A percentile compares a stretch with the other conserved stretches of the same genome.
phyloP scores from a whole-genome alignment of 2,888 invertebrate species.

The Phengaris arion region DNA sequence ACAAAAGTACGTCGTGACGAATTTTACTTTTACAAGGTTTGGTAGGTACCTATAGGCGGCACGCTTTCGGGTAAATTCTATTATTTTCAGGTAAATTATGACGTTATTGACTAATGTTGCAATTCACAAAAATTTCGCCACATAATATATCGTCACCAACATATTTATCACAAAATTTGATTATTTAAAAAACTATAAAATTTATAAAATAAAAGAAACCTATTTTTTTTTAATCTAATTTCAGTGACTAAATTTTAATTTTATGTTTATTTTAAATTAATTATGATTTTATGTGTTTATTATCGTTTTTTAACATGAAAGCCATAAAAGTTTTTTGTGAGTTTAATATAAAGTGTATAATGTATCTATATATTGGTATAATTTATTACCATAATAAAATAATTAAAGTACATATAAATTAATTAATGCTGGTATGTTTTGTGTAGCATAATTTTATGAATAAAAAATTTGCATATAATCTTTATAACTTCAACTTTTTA shows the following conservation, averaged over 20 bases:
- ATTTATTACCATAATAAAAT: not conserved
- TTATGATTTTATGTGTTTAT: not conserved
- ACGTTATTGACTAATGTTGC: too few species aligned
- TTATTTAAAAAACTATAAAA: too few species aligned
- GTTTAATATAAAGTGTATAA: not conserved
- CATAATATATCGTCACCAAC: too few species aligned
- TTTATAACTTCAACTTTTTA: conserved; percentile 17
- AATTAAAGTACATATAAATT: not conserved
- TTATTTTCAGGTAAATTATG: not conserved
- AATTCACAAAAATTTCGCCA: too few species aligned
- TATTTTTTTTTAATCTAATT: too few species aligned
- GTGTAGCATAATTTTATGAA: not conserved
- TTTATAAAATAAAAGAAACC: too few species aligned
- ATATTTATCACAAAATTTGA: too few species aligned
- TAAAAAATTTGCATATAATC: conserved; percentile 7
- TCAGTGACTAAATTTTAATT: too few species aligned
- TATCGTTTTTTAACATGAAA: not conserved
- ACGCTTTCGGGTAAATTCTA: not conserved
- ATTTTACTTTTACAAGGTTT: not conserved
- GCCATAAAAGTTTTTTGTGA: not conserved
- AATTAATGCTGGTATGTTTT: not conserved
- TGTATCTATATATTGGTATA: not conserved
- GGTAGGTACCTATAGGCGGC: not conserved
- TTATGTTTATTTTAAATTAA: not conserved
- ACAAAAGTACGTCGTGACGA: conserved; percentile 3